A percentile compares a stretch with the other conserved stretches of the same genome.
Conservation (phyloP, 1,140 invertebrate species). For the Chlorops oryzae region DNA sequence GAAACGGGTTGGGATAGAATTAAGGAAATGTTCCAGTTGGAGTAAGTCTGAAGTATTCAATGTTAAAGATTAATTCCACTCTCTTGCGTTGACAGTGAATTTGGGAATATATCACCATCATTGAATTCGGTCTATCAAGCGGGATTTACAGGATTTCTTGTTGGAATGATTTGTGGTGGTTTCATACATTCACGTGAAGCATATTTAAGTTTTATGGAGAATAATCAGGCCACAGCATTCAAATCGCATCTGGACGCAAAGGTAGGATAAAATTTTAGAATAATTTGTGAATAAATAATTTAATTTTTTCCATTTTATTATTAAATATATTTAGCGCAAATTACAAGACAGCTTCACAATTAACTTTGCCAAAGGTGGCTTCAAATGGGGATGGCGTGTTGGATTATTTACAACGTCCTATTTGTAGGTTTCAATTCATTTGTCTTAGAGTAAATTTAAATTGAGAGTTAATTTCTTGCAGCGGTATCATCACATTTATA, state of each 20-base stretch:
- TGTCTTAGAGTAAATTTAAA: background rate
- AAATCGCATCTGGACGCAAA: constrained; percentile 61
- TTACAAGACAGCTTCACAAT: constrained; percentile 60
- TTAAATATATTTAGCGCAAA: constrained; percentile 51
- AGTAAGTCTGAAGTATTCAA: constrained; percentile 38
- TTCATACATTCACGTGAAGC: constrained; percentile 53
- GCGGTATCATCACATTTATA: constrained; percentile 55
- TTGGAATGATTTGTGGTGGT: constrained; percentile 60
- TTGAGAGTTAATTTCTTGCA: constrained; percentile 37
- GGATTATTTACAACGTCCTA: constrained; percentile 59
- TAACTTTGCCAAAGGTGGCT: constrained; percentile 63
- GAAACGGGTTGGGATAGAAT: constrained; percentile 50
- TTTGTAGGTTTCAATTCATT: constrained; percentile 50
- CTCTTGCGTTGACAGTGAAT: constrained; percentile 53
- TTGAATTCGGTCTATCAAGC: constrained; percentile 55
- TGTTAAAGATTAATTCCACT: constrained; percentile 1
- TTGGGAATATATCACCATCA: constrained; percentile 55
- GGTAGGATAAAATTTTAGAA: too few relatives aligned
- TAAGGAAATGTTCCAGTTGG: constrained; percentile 48
- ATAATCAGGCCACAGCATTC: constrained; percentile 66
- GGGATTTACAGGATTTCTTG: constrained; percentile 51
- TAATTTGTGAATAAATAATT: too few relatives aligned
- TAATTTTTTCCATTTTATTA: constrained; percentile 6
- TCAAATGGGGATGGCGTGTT: constrained; percentile 58
- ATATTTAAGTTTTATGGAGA: constrained; percentile 63